Evolutionary conservation across 2,113 vertebrate genomes (phyloP), one percentile per base, ranked within the genome.

Genomic region (Orycteropus afer): DNA sequence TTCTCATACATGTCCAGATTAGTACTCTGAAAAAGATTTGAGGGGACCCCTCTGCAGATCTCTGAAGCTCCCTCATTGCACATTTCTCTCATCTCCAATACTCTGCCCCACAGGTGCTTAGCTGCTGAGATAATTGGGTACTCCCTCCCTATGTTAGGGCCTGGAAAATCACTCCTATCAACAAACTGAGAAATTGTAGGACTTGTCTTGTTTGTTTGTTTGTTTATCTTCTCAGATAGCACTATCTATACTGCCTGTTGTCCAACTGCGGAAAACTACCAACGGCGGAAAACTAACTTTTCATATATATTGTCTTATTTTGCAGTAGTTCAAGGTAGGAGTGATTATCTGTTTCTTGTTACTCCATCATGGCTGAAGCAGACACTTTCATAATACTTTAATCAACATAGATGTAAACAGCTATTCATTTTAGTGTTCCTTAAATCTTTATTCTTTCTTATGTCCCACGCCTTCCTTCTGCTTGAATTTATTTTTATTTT

Each of bases 401-500:
- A 53, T 63, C 78, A 59, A n/a, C 23, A 29, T 32, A 22, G 13
- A 63, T n/a, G 25, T 13, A 63, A 45, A 51, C 4, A 29, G 22
- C 17, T 77, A 25, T 92, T 69, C 25, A 13, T 89, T 67, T 82
- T 61, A 20, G 11, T 34, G 34, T 12, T 40, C 23, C 32, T 83
- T 61, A 42, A 12, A 23, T 65, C 34, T 59, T 20, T 22, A 57
- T 5, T 79, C 93, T 22, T 86, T 23, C 53, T 57, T 34, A 22
- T 17, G 49, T 45, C 53, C 5, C 14, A 55, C 37, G 40, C 14
- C n/a, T 85, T 87, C 6, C 65, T 92, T 80, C 77, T 80, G 51
- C 53, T 88, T 83, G 63, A 51, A 34, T 93, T 47, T 47, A 63
- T 55, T 55, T 92, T 93, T 59, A 49, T 59, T 73, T 80, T 65